These are phyloP conservation scores for Caenorhabditis macrosperma DNA, from an alignment of 2,888 invertebrate genomes.

Conservation along the genomic window DNA sequence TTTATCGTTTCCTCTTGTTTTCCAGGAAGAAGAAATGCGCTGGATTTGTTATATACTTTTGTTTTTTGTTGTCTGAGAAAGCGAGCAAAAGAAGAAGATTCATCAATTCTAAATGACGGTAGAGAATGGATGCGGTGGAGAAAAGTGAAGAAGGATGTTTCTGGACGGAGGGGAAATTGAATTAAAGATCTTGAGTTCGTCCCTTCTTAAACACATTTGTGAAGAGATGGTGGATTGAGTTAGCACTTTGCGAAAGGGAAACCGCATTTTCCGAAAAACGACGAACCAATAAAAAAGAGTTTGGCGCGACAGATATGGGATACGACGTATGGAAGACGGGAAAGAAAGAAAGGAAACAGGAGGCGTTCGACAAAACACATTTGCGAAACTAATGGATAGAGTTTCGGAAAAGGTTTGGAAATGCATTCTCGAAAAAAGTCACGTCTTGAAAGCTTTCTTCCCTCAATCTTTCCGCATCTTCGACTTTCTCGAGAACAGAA, in stretches of 20 bases:
- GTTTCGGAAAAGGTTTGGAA: conserved; percentile 13
- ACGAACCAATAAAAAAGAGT: conserved; percentile 50
- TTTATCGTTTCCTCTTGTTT: background rate
- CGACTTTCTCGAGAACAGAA: background rate
- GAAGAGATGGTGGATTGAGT: conserved; percentile 45
- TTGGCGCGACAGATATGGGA: conserved; percentile 42
- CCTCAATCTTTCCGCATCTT: background rate
- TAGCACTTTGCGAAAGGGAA: conserved; percentile 38
- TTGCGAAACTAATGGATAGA: conserved; percentile 24
- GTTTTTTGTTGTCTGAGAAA: conserved; percentile 20
- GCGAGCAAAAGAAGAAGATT: conserved; percentile 20
- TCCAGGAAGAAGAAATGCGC: background rate
- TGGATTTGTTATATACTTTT: background rate
- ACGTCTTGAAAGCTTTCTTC: background rate
- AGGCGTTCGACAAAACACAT: conserved; percentile 33
- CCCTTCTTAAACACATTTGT: conserved; percentile 26
- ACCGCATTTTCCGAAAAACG: conserved; percentile 42
- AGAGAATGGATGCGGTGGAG: background rate
- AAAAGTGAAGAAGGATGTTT: conserved; percentile 27
- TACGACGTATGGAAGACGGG: background rate
- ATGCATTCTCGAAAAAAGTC: background rate
- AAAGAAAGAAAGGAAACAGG: conserved; percentile 1
- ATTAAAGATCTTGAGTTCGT: conserved; percentile 51
- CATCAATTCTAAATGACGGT: conserved; percentile 38
- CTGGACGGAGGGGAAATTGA: conserved; percentile 24